Percentiles rank a stretch among this genome's conserved stretches.
Conservation (phyloP, 2,888 invertebrate genomes). For the Aethes cnicana region DNA sequence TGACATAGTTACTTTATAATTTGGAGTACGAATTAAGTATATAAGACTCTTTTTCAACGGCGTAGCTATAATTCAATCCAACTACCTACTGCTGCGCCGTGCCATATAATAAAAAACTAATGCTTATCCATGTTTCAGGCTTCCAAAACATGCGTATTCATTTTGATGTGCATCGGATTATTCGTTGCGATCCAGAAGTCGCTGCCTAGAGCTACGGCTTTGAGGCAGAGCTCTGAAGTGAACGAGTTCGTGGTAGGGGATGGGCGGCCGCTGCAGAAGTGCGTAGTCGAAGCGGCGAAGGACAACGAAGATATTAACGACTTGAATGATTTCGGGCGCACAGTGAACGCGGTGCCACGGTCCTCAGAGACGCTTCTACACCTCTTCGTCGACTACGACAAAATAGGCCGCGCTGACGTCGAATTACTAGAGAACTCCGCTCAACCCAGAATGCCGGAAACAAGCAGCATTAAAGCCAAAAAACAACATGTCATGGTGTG, state of each 20-base stretch:
- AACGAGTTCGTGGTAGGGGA: constrained; percentile 60
- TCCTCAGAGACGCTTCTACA: constrained; percentile 62
- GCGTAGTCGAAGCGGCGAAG: constrained; percentile 51
- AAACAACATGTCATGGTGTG: constrained; percentile 59
- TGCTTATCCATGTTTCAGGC: constrained; percentile 48
- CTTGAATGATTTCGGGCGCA: constrained; percentile 47
- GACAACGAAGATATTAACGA: constrained; percentile 50
- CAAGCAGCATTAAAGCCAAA: constrained; percentile 63
- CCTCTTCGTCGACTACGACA: constrained; percentile 67
- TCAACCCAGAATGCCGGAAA: constrained; percentile 67
- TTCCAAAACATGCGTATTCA: constrained; percentile 43
- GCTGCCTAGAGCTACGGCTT: constrained; percentile 52
- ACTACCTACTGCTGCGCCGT: too few species aligned
- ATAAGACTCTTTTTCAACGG: too few species aligned
- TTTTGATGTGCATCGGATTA: constrained; percentile 50
- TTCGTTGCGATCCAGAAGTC: constrained; percentile 53
- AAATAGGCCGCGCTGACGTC: constrained; percentile 69
- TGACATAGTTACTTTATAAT: too few species aligned
- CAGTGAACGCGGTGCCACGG: constrained; percentile 45
- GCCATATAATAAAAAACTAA: too few species aligned
- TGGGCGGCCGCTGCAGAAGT: constrained; percentile 61
- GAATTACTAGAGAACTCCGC: constrained; percentile 69
- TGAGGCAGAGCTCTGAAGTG: constrained; percentile 50
- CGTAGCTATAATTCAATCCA: too few species aligned
- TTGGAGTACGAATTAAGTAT: too few species aligned